Base-by-base conservation (phyloP, 2,888 invertebrate genomes). In the Brenthis hecate region DNA sequence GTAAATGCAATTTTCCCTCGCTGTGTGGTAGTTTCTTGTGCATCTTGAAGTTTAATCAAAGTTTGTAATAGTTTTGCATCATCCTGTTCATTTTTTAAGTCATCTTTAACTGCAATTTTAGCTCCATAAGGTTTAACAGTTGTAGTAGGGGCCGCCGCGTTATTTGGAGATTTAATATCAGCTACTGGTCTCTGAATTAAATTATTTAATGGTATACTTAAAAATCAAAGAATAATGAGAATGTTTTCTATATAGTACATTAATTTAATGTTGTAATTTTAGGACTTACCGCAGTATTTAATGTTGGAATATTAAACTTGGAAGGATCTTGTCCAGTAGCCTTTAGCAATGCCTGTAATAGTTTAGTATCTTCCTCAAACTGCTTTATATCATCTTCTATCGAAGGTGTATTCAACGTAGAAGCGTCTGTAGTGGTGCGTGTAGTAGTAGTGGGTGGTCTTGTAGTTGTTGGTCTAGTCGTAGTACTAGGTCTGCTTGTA, bases 321-420 rank as follows among this genome's bases (percentile, higher is more conserved):
- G 93, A 86, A 66, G 92, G 91, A 72, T 92, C 89, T 82, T 92
- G 89, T 71, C 91, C 91, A 5, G 91, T 92, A 6, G 91, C 91
- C 76, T 92, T 90, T 69, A 92, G 79, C 55, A 92, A 81, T 53
- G 91, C 92, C 82, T 93, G 85, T 70, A 92, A 80, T 53, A 93
- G 81, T 78, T 91, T 89, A 67, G 92, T 87, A 75, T 93, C 93
- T 83, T 92, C 87, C 81, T 93, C 87, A 69, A 92, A 92, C 73
- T 91, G 91, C 81, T 85, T 89, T 60, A 93, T 87, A 76, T 93
- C 93, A 65, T 89, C 91, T 77, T 93, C 90, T 70, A 93, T 81
- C 1, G 91, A 90, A 71, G 86, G 86, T 63, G 82, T 82, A 64
- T 65, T 87, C 54, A 85, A 83, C 43, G 85, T 79, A 16, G 83